A percentile compares a stretch with the other conserved stretches of the same genome.
Evolutionary conservation across 2,113 vertebrate genomes (phyloP).

Genomic region (Planiliza haematocheilus): DNA sequence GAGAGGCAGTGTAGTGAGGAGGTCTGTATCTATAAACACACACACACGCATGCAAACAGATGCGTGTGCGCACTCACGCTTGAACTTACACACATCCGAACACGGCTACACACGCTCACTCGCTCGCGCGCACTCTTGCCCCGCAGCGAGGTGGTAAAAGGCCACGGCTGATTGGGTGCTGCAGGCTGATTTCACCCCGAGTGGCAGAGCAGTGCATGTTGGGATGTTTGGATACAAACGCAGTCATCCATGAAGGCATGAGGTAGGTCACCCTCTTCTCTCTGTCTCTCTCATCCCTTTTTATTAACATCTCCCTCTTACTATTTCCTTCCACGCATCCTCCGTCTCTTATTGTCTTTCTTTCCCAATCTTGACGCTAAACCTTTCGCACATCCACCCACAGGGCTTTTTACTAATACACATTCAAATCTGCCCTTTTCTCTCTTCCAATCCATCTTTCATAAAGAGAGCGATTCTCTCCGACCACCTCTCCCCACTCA

Average conservation of each 20-base stretch:
- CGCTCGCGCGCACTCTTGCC: slow-evolving; percentile 60
- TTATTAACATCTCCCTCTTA: slow-evolving; percentile 23
- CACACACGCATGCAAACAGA: slow-evolving; percentile 47
- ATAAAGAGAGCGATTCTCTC: slow-evolving; percentile 45
- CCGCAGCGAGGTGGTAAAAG: slow-evolving; percentile 78
- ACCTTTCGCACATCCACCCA: slow-evolving; percentile 13
- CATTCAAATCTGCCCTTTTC: slow-evolving; percentile 40
- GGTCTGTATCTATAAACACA: slow-evolving; percentile 64
- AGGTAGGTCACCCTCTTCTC: slow-evolving; percentile 71
- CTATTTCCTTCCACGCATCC: slow-evolving; percentile 19
- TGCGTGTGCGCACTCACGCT: slow-evolving; percentile 50
- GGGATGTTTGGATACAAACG: slow-evolving; percentile 80
- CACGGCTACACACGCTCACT: slow-evolving; percentile 66
- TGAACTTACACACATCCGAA: slow-evolving; percentile 64
- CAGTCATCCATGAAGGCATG: slow-evolving; percentile 73
- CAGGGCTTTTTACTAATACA: slow-evolving; percentile 21
- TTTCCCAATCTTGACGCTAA: not conserved
- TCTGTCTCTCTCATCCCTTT: slow-evolving; percentile 42
- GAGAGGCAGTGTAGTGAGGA: slow-evolving; percentile 71
- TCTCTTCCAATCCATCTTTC: slow-evolving; percentile 56
- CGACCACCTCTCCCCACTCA: slow-evolving; percentile 39
- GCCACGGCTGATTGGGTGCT: slow-evolving; percentile 80
- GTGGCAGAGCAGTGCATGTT: slow-evolving; percentile 73
- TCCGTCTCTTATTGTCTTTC: slow-evolving; percentile 8
- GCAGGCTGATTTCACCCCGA: slow-evolving; percentile 69